Evolutionary conservation across 92 coral and sea anemone species (phyloP).

Genomic region (Heliopora coerulea): DNA sequence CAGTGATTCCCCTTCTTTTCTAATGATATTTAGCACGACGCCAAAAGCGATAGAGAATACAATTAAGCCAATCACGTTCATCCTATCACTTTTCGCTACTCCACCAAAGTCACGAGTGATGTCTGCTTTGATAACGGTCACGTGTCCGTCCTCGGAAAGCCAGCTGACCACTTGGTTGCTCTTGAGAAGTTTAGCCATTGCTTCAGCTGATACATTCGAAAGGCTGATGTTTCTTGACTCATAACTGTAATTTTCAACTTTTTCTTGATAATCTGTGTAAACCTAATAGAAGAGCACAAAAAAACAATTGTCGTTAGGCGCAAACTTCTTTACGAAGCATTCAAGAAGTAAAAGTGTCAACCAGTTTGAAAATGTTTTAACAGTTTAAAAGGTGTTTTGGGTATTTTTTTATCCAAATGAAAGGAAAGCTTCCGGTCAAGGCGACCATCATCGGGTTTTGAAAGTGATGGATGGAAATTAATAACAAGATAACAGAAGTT

Average conservation of each 20-base stretch:
- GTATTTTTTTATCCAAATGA: no score
- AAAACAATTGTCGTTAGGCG: no score
- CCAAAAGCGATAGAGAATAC: constrained; percentile 30
- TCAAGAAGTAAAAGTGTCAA: no score
- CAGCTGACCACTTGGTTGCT: neutral
- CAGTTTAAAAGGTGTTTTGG: no score
- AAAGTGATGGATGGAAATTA: no score
- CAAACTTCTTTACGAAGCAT: no score
- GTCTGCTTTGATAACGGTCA: neutral
- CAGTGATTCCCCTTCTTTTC: constrained; percentile 16
- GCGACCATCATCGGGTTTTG: no score
- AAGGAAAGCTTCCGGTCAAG: no score
- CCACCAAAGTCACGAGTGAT: constrained; percentile 28
- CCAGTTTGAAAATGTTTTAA: neutral
- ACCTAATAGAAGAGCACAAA: no score
- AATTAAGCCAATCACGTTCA: constrained; percentile 27
- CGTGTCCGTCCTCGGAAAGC: neutral
- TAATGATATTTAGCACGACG: constrained; percentile 21
- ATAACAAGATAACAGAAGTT: no score
- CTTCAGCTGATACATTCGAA: constrained; percentile 13
- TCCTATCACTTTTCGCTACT: constrained; percentile 16
- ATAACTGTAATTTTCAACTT: constrained; percentile 5
- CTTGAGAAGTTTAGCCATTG: constrained; percentile 16
- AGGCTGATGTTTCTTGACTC: constrained; percentile 3
- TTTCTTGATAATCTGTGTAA: constrained; percentile 15